Conservation (phyloP, 2,888 invertebrate genomes). For the Latheticus oryzae region DNA sequence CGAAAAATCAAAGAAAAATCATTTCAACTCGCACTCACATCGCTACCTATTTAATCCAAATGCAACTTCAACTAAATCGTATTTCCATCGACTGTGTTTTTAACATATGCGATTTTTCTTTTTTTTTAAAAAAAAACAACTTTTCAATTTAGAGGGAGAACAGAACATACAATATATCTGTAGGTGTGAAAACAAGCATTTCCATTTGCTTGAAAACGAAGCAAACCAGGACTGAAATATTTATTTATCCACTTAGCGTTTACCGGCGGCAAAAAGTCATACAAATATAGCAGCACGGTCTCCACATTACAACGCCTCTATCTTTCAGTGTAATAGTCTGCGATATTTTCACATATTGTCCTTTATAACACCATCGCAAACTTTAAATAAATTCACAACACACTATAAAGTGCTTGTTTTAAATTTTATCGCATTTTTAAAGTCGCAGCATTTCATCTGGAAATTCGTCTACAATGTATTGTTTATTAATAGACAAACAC, state of each 20-base stretch:
- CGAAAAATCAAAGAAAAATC: conserved; percentile 17
- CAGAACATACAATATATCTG: conserved; percentile 46
- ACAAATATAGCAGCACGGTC: conserved; percentile 40
- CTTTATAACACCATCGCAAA: too few species aligned
- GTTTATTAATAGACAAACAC: too few species aligned
- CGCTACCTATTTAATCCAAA: conserved; percentile 11
- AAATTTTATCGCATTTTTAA: too few species aligned
- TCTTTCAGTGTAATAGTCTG: conserved; percentile 45
- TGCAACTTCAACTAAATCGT: conserved; percentile 19
- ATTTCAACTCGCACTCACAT: conserved; percentile 5
- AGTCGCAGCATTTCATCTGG: too few species aligned
- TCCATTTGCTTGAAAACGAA: conserved; percentile 56
- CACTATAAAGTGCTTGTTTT: too few species aligned
- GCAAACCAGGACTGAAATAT: conserved; percentile 57
- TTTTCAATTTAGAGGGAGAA: conserved; percentile 49
- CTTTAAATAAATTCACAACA: too few species aligned
- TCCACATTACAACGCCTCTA: conserved; percentile 18
- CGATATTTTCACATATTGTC: too few species aligned
- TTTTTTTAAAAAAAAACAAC: conserved; percentile 30
- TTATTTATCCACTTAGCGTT: conserved; percentile 60
- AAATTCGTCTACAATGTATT: too few species aligned
- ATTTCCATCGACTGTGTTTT: conserved; percentile 25
- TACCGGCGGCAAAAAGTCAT: conserved; percentile 48
- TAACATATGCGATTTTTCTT: conserved; percentile 27
- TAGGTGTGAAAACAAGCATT: conserved; percentile 53